Percentiles rank a stretch among this genome's conserved stretches.
phyloP scores from a whole-genome alignment of 2,797 vertebrate species.

The Gambelia wislizenii region DNA sequence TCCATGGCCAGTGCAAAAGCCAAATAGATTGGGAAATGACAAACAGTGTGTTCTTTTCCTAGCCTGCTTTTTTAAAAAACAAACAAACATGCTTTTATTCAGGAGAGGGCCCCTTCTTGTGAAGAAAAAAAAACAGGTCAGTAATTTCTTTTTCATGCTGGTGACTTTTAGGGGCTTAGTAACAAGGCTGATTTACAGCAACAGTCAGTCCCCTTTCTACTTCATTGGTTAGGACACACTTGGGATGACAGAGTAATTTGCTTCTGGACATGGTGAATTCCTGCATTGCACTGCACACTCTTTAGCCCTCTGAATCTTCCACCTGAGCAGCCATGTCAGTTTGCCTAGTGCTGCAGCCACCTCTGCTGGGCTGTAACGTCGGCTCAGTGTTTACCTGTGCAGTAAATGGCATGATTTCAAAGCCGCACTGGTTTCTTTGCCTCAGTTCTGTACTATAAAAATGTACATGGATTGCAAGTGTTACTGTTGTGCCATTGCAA shows the following conservation, averaged over 20 bases:
- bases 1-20: neutral
- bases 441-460: neutral
- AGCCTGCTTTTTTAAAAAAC: neutral
- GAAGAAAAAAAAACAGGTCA: neutral
- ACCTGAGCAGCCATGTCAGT: neutral
- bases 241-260: neutral
- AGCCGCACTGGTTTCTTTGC: neutral
- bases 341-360: no score
- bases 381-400: neutral
- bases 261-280: neutral
- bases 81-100: neutral
- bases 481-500: neutral
- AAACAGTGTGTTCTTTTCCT: neutral
- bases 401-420: neutral
- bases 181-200: neutral
- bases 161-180: neutral
- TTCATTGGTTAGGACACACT: neutral
- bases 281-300: neutral
- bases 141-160: neutral
- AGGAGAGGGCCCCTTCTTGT: neutral
- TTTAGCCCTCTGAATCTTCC: neutral
- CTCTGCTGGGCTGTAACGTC: neutral
- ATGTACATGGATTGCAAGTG: neutral
- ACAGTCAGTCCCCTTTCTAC: neutral
- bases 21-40: neutral